Evolutionary conservation across 2,888 invertebrate genomes (phyloP).

Genomic region (Apeira syringaria): DNA sequence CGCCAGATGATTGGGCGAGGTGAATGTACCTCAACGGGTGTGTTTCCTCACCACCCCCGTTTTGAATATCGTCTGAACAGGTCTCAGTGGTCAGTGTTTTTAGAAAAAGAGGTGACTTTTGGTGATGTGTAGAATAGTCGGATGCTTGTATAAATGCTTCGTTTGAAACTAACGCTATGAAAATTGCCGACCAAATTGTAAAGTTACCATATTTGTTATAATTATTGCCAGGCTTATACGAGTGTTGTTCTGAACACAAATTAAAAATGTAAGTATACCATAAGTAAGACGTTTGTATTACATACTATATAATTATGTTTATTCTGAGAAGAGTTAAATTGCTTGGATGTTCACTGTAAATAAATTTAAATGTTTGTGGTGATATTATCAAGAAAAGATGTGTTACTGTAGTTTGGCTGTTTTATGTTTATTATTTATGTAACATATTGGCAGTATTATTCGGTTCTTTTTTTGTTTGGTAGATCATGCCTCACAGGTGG

Average conservation of each 20-base stretch:
- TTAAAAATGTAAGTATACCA: slow-evolving; percentile 4
- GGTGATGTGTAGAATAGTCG: slow-evolving; percentile 24
- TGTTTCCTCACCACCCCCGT: slow-evolving; percentile 56
- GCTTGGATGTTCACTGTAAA: too few relatives aligned
- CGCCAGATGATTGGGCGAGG: slow-evolving; percentile 86
- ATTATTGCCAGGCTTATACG: not conserved
- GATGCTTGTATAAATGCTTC: slow-evolving; percentile 21
- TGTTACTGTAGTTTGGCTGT: too few relatives aligned
- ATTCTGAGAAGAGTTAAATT: too few relatives aligned
- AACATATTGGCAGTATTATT: too few relatives aligned
- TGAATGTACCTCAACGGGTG: slow-evolving; percentile 79
- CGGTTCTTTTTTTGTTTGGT: too few relatives aligned
- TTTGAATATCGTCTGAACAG: slow-evolving; percentile 50
- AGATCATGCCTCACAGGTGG: too few relatives aligned
- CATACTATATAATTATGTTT: too few relatives aligned
- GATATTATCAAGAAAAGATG: too few relatives aligned
- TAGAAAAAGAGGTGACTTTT: slow-evolving; percentile 16
- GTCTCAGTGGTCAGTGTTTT: slow-evolving; percentile 44
- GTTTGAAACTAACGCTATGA: slow-evolving; percentile 8
- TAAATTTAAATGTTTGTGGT: too few relatives aligned
- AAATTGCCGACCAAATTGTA: slow-evolving; percentile 20
- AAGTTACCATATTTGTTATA: slow-evolving; percentile 13
- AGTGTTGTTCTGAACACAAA: too few relatives aligned
- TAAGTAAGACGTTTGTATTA: too few relatives aligned
- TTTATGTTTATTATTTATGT: too few relatives aligned